Evolutionary conservation across 35 echinoderm and acorn worm species (phyloP).

Genomic region (Ophiothrix spiculata): DNA sequence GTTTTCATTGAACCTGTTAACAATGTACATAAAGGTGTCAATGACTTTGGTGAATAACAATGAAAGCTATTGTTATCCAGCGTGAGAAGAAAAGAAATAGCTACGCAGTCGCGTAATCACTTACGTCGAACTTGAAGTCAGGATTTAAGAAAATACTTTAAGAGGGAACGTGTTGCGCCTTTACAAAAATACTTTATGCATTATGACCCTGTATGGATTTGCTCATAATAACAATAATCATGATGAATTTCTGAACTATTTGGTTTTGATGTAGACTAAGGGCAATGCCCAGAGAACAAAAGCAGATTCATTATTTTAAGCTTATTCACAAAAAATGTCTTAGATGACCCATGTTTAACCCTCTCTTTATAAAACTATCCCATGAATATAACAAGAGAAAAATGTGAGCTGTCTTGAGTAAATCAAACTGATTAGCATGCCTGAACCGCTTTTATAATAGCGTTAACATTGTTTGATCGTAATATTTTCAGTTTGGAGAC

Average conservation of each 20-base stretch:
- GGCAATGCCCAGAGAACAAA: not conserved
- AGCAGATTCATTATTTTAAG: not conserved
- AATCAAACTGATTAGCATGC: not conserved
- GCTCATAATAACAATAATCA: conserved; percentile 5
- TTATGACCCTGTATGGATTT: conserved; percentile 7
- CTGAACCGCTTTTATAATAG: conserved; percentile 3
- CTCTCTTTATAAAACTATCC: not conserved
- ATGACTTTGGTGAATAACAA: not conserved
- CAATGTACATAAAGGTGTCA: conserved; percentile 1
- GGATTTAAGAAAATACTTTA: not conserved
- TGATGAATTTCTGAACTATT: not conserved
- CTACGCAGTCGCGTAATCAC: not conserved
- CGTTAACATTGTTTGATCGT: conserved; percentile 6
- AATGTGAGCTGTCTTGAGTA: not conserved
- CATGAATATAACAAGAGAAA: not conserved
- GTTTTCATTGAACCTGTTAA: conserved; percentile 11
- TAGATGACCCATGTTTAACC: not conserved
- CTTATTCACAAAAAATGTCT: conserved; percentile 1
- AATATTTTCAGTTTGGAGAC: not conserved
- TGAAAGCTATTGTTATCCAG: not conserved
- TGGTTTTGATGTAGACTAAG: not conserved
- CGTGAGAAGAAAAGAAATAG: not conserved
- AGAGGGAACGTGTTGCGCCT: not conserved
- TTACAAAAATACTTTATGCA: not conserved
- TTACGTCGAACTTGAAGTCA: not conserved